Base-by-base conservation (phyloP, 2,888 invertebrate genomes). In the Lissonota sp. region DNA sequence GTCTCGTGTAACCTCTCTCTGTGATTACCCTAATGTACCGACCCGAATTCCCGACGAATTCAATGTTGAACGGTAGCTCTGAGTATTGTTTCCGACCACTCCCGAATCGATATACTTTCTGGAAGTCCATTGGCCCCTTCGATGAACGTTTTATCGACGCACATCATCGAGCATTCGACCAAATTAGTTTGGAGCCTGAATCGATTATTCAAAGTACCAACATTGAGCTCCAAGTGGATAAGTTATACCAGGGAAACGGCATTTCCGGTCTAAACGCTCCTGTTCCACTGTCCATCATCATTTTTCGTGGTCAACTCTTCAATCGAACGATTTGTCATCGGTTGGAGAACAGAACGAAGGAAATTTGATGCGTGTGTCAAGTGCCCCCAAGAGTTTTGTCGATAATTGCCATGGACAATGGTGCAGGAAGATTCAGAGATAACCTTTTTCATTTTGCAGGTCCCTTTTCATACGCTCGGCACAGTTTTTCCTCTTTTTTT, bases 21-120 rank as follows among this genome's bases (percentile, higher is more conserved):
- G 86, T 85, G 80, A 87, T 85, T 85, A 86, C 83, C 83, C 83
- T 86, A 86, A 87, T 86, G 87, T 82, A 86, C 87, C 86, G 85
- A 82, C 83, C n/a, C 57, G 60, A 44, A 53, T 12, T 58, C 53
- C 71, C 58, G 64, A 75, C 71, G 16, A 53, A 26, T 26, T 26
- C 26, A 26, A 26, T 26, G 3, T 26, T 26, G 69, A 53, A 53
- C 63, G 55, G 74, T 37, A 26, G 44, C 57, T 58, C 58, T 51
- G 49, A 63, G 42, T 62, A 46, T 70, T 44, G 58, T 51, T 66
- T 44, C 58, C 57, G 14, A 51, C 64, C 58, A 44, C 53, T 64
- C 53, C 69, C 14, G 67, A 63, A 40, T 53, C 6, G 57, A 44
- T 12, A 51, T 44, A 62, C 49, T 8, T 67, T 42, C n/a, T 26